Evolutionary conservation across 2,113 vertebrate species (phyloP), one percentile per base, ranked within the genome.

Genomic region (Megaleporinus macrocephalus): DNA sequence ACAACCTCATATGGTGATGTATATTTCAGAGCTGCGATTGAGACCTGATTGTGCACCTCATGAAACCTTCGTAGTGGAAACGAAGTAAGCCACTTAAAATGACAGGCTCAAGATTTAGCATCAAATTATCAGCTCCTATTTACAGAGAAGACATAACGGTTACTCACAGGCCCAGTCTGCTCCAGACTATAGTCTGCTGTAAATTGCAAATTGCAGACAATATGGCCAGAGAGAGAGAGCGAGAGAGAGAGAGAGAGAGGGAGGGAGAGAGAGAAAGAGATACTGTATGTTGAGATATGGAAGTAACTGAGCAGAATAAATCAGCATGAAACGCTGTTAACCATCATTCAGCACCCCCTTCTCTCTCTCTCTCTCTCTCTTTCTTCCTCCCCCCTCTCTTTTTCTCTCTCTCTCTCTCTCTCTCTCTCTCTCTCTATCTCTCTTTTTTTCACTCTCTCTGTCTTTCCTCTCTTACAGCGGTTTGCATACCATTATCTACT

Each of bases 81-180:
- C 73, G 78, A 81, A 68, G 73, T 55, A 75, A 57, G 5, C 63
- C 65, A 71, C 84, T 78, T 78, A 72, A 84, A 85, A 76, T 85
- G 68, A 82, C 76, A 77, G 82, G 75, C 86, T 75, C 15, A 69
- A 65, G 76, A 84, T 85, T 86, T 73, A 62, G 55, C 62, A 72
- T 20, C 47, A 29, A 74, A 82, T 89, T 85, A 85, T 80, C 82
- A 0, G 82, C 82, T 84, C 62, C 82, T 78, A 10, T 83, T 85
- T 80, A 75, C 80, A 80, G 81, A 83, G 18, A 36, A 63, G 59
- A 68, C 82, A 57, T 59, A 87, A 89, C 79, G 87, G 90, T 89
- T 78, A 89, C 88, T 73, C 49, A 86, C 82, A 71, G 30, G 79
- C 78, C 69, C 59, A 66, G 62, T 62, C 51, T 51, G 15, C 27